These are phyloP conservation scores for Pseudolycoriella hygida DNA, from an alignment of 2,888 invertebrate genomes.

Conservation along the genomic window DNA sequence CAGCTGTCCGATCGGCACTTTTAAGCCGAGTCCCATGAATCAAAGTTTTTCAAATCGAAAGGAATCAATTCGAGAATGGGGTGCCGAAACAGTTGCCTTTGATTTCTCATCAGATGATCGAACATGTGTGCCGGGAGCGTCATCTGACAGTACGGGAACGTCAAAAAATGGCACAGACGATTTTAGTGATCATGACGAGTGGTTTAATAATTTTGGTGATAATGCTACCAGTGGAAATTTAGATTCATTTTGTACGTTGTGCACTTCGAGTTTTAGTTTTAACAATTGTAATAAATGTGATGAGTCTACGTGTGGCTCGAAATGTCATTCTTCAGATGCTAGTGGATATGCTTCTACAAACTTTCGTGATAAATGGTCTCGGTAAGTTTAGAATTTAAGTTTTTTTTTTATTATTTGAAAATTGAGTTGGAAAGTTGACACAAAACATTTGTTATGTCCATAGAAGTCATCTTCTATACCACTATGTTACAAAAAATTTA, in stretches of 20 bases:
- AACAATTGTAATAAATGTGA: slow-evolving; percentile 25
- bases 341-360: neutral
- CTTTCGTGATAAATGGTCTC: too few species aligned
- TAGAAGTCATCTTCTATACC: too few species aligned
- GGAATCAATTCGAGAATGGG: slow-evolving; percentile 11
- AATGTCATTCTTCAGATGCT: slow-evolving; percentile 20
- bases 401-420: too few species aligned
- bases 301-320: slow-evolving; percentile 25
- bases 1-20: slow-evolving; percentile 15
- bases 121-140: slow-evolving; percentile 8
- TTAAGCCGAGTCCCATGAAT: slow-evolving; percentile 15
- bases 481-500: too few species aligned
- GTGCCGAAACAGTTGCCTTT: slow-evolving; percentile 19
- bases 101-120: slow-evolving; percentile 23
- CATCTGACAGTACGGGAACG: slow-evolving; percentile 1
- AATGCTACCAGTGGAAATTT: neutral
- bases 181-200: slow-evolving; percentile 7
- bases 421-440: too few species aligned
- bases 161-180: slow-evolving; percentile 5
- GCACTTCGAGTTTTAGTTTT: slow-evolving; percentile 29
- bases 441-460: too few species aligned
- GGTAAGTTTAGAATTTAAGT: too few species aligned
- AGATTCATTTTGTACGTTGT: slow-evolving; percentile 27
- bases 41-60: slow-evolving; percentile 14
- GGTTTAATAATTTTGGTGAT: slow-evolving; percentile 2